These are phyloP conservation scores for Eupithecia subumbrata DNA, from an alignment of 2,888 invertebrate species.

Conservation along the genomic window DNA sequence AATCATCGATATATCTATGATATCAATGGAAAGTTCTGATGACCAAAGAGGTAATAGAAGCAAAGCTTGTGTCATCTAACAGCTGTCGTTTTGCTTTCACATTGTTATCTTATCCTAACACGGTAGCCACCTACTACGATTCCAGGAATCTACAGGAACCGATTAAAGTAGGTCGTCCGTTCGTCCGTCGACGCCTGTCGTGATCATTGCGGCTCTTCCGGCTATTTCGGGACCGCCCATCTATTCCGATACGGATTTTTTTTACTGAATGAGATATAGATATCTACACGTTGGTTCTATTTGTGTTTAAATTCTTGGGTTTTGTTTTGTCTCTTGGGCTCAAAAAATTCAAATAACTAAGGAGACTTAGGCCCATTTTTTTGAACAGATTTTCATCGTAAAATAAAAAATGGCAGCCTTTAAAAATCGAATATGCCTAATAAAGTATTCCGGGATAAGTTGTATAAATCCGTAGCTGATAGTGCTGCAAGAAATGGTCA, in stretches of 20 bases:
- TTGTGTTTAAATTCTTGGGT: background rate
- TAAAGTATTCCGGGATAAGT: background rate
- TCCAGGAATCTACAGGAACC: conserved; percentile 13
- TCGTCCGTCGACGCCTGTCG: conserved; percentile 20
- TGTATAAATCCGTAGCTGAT: background rate
- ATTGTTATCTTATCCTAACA: background rate
- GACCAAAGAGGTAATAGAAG: too few relatives aligned
- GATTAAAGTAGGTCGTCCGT: conserved; percentile 20
- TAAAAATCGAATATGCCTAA: too few relatives aligned
- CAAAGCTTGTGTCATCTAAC: too few relatives aligned
- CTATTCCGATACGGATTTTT: conserved; percentile 9
- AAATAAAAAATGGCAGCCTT: too few relatives aligned
- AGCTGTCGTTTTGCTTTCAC: background rate
- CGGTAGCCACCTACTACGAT: background rate
- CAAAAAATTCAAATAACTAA: background rate
- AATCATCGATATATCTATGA: background rate
- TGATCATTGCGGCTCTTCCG: conserved; percentile 22
- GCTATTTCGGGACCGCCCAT: conserved; percentile 20
- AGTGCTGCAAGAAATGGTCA: conserved; percentile 61
- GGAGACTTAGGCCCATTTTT: background rate
- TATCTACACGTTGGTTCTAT: background rate
- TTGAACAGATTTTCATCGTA: too few relatives aligned
- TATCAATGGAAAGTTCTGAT: background rate
- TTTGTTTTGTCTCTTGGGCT: background rate
- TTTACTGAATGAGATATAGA: background rate